Base-by-base conservation (phyloP, 2,113 vertebrate species). In the Phylloscopus whistleri region DNA sequence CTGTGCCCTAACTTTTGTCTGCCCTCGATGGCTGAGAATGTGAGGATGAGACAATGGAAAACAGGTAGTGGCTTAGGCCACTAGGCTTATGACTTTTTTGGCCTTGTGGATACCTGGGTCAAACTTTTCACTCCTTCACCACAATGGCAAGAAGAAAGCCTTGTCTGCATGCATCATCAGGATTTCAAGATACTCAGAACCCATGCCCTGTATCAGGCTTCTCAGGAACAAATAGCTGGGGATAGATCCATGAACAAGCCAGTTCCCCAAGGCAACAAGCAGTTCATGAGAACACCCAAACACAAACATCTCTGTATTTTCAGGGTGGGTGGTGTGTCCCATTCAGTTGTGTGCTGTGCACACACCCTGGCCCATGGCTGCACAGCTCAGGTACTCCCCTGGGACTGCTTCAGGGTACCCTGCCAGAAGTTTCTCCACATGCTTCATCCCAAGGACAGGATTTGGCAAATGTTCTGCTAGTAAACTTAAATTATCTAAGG, bases 301-400 rank as follows among this genome's bases (percentile, higher is more conserved):
- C 17, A 9, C 39, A 80, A 86, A 41, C 2, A 2, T 2, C n/a
- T 9, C 37, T 64, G 13, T 48, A 14, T 67, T 76, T 81, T 66
- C 66, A 55, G 30, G 23, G 11, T 16, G 37, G 16, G 3, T 14
- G 3, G 48, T 20, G 19, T 8, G 21, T n/a, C 13, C 20, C 26
- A 35, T 10, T 59, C n/a, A 51, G 7, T 4, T 56, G 10, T 56
- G 18, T 4, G 2, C 13, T 37, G 26, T 4, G 27, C 24, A 5
- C 8, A 13, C 14, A 26, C 37, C 23, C 68, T 43, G 27, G 23
- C 16, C 26, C 20, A n/a, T 6, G 28, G 28, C 48, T 62, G 16
- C 39, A 51, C 0, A 0, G 30, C 15, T 7, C 68, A 51, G 28
- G 39, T 3, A 7, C 24, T 82, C 16, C n/a, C 16, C 33, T 62